Evolutionary conservation across 1,140 invertebrate genomes (phyloP).

Genomic region (Pteromalus puparum): DNA sequence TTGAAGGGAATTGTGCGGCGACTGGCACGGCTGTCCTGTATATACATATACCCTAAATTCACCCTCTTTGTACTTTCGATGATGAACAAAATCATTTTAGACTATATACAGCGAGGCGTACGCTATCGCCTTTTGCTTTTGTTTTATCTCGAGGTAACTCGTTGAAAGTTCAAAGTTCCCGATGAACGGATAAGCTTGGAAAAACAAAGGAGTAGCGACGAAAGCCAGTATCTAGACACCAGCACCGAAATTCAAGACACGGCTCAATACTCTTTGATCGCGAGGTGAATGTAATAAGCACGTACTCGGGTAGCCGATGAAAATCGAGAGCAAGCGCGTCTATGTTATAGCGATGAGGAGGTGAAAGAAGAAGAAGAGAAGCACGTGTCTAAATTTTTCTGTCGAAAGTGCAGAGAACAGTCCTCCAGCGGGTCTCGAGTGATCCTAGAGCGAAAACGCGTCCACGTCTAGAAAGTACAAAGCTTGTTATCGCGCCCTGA

Average conservation of each 20-base stretch:
- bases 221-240: neutral
- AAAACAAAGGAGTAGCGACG: too few species aligned
- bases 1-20: neutral
- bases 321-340: neutral
- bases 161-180: neutral
- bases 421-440: constrained; percentile 63
- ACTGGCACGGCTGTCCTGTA: neutral
- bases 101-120: too few species aligned
- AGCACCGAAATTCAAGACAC: neutral
- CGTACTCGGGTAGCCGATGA: constrained; percentile 8
- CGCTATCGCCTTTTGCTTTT: neutral
- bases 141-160: neutral
- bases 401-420: constrained; percentile 55
- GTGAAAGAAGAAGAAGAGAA: constrained; percentile 28
- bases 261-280: neutral
- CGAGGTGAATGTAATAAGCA: constrained; percentile 22
- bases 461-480: constrained; percentile 61
- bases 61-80: too few species aligned
- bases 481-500: constrained; percentile 67
- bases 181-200: neutral
- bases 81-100: neutral
- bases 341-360: neutral
- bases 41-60: too few species aligned
- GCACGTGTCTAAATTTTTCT: constrained; percentile 58
- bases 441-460: constrained; percentile 59